phyloP scores from a whole-genome alignment of 2,113 vertebrate genomes.

The Actinemys pallida region DNA sequence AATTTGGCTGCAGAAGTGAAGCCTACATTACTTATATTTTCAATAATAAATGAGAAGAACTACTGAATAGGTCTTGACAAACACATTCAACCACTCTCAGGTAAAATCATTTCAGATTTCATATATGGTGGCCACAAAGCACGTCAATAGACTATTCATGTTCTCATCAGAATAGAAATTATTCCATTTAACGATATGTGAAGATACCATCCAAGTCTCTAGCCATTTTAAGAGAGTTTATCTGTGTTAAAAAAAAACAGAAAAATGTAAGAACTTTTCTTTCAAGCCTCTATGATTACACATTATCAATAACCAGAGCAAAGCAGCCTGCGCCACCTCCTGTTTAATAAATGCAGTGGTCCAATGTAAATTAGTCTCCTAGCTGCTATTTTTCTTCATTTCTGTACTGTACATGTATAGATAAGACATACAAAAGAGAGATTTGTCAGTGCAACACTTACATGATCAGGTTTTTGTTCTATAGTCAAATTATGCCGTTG shows the following conservation, averaged over 20 bases:
- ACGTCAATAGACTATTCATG: background rate
- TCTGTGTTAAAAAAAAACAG: background rate
- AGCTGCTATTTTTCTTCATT: background rate
- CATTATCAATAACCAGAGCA: background rate
- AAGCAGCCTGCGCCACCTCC: background rate
- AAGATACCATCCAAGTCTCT: background rate
- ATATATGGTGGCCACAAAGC: background rate
- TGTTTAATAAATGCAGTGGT: background rate
- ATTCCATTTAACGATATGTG: background rate
- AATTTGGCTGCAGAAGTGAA: background rate
- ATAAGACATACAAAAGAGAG: background rate
- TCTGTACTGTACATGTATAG: background rate
- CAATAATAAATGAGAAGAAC: background rate
- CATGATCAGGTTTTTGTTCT: background rate
- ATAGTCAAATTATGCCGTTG: background rate
- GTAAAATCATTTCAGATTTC: background rate
- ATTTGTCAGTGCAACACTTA: background rate
- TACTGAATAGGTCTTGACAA: background rate
- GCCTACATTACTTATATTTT: background rate
- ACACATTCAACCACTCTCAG: background rate
- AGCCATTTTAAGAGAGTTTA: background rate
- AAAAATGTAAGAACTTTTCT: background rate
- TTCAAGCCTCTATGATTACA: background rate
- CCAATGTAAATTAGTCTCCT: background rate
- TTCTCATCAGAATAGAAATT: background rate